phyloP scores from a whole-genome alignment of 2,113 vertebrate genomes.

The Spilogale gracilis region DNA sequence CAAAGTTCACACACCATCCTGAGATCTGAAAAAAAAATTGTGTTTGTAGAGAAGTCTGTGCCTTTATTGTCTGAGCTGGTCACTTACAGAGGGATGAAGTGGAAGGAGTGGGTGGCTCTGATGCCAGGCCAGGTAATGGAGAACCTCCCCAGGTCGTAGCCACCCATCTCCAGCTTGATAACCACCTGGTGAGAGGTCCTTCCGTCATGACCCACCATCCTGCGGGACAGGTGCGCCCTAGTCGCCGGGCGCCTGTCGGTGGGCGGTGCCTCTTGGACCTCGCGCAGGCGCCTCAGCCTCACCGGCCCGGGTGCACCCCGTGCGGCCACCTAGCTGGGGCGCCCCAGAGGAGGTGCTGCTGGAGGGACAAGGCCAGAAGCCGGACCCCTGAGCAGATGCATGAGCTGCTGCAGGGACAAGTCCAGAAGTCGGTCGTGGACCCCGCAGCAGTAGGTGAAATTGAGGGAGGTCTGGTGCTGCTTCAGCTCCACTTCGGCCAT shows the following conservation, averaged over 20 bases:
- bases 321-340: fast-evolving
- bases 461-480: not conserved
- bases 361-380: too few species aligned
- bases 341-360: too few species aligned
- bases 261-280: not conserved
- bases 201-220: not conserved
- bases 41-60: not conserved
- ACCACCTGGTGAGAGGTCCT: not conserved
- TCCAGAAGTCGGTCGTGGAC: not conserved
- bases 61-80: not conserved
- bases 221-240: not conserved
- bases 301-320: too few species aligned
- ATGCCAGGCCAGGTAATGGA: not conserved
- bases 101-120: not conserved
- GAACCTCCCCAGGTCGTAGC: not conserved
- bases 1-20: not conserved
- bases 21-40: not conserved
- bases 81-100: not conserved
- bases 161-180: not conserved
- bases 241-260: not conserved
- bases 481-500: not conserved
- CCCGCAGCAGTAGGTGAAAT: not conserved
- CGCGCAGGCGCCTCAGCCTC: not conserved
- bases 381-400: too few species aligned
- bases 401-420: not conserved